Evolutionary conservation across 2,797 vertebrate species (phyloP), one percentile per base, ranked within the genome.

Genomic region (Onychomys leucogaster): DNA sequence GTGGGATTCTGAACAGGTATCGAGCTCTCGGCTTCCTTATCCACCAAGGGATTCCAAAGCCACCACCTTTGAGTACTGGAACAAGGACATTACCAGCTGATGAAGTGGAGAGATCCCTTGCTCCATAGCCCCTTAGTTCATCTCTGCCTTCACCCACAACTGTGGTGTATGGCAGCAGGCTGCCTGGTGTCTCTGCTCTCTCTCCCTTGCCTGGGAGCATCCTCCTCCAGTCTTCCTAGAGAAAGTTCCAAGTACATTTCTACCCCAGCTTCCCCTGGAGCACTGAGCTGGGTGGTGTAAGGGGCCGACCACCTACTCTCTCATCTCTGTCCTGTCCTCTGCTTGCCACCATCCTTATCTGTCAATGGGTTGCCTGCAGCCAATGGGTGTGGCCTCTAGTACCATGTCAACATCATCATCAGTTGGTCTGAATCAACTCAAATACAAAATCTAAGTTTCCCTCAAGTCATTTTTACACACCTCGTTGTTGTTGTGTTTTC

Each of bases 381-480:
- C 16, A 41, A 9, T 57, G 77, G 65, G 85, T 14, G 32, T 23
- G 77, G 65, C 29, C 78, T 49, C 21, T 82, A 1, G 21, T 55
- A 10, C 69, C 76, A 46, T 77, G 85, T 96, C 94, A 92, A 96
- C 92, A 82, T 37, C 95, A 52, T 71, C 49, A 52, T 52, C 55
- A 77, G 41, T 65, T 9, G 19, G 49, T n/a, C 49, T 2, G 59
- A 11, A 78, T 21, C 25, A 43, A 43, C 71, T 3, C 29, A 87
- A 12, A 10, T 41, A 27, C 52, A 81, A 34, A n/a, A 43, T 63
- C 77, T 23, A 27, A 19, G n/a, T 41, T 59, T 78, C 37, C n/a
- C 78, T 65, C 6, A 4, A 46, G 78, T 19, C 29, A 23, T n/a
- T 80, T 67, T 37, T 37, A 61, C 65, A n/a, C 65, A 67, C 14